Evolutionary conservation across 53 echinoderm and acorn worm species (phyloP).

Genomic region (Luidia sarsii): DNA sequence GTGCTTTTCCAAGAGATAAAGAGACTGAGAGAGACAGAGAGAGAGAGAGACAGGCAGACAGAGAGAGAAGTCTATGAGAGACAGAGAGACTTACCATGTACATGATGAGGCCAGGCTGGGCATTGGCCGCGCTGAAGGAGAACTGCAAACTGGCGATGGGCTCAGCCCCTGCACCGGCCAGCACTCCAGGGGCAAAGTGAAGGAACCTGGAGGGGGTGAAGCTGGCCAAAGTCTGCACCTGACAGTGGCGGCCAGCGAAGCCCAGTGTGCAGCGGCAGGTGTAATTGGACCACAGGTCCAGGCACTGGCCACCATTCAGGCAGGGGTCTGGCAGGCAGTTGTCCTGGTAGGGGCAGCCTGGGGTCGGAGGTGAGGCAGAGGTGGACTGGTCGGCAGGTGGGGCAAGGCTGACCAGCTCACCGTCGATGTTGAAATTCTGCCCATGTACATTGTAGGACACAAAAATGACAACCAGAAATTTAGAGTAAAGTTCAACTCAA

Average conservation of each 20-base stretch:
- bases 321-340: slow-evolving; percentile 80
- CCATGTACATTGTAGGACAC: too few relatives aligned
- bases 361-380: slow-evolving; percentile 43
- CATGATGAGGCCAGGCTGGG: slow-evolving; percentile 76
- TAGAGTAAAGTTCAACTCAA: too few relatives aligned
- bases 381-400: slow-evolving; percentile 19
- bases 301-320: slow-evolving; percentile 75
- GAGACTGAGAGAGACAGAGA: too few relatives aligned
- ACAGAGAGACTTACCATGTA: slow-evolving; percentile 96
- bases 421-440: slow-evolving; percentile 67
- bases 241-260: slow-evolving; percentile 73
- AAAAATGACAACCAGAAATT: too few relatives aligned
- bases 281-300: slow-evolving; percentile 84
- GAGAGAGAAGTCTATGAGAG: too few relatives aligned
- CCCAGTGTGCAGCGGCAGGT: slow-evolving; percentile 78
- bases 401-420: slow-evolving; percentile 52
- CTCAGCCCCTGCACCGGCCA: background rate
- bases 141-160: slow-evolving; percentile 67
- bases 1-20: too few relatives aligned
- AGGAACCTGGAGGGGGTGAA: slow-evolving; percentile 73
- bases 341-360: slow-evolving; percentile 72
- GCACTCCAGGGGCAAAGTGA: slow-evolving; percentile 69
- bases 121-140: slow-evolving; percentile 69
- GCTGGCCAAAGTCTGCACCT: slow-evolving; percentile 85
- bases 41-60: too few relatives aligned